These are phyloP conservation scores for Troglohyphantes excavatus DNA, from an alignment of 2,888 invertebrate species.

Conservation along the genomic window DNA sequence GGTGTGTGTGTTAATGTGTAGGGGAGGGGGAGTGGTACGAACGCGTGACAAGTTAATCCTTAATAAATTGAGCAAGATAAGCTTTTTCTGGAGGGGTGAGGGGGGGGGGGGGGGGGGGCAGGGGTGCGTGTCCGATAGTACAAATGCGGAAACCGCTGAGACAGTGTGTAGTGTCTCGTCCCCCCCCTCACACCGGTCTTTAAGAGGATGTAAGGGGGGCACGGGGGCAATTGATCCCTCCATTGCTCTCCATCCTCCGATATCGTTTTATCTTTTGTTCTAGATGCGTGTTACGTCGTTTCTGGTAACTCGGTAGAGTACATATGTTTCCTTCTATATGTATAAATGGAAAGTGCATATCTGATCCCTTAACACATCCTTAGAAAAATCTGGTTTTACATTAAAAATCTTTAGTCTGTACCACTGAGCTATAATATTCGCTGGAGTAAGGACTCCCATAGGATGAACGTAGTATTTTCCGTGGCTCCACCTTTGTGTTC, in stretches of 20 bases:
- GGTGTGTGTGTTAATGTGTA: constrained; percentile 61
- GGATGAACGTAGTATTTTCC: too few relatives aligned
- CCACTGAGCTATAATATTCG: too few relatives aligned
- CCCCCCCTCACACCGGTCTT: constrained; percentile 37
- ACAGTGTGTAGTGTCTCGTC: not conserved
- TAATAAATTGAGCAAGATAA: constrained; percentile 80
- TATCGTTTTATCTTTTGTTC: not conserved
- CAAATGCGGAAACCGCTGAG: constrained; percentile 77
- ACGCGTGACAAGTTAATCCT: constrained; percentile 79
- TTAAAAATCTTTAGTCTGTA: too few relatives aligned
- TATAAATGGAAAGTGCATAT: too few relatives aligned
- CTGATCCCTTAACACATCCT: too few relatives aligned
- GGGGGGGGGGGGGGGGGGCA: constrained; percentile 82
- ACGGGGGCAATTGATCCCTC: constrained; percentile 65
- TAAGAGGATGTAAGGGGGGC: constrained; percentile 63
- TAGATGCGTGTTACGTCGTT: too few relatives aligned
- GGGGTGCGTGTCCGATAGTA: constrained; percentile 61
- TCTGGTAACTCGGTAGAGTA: too few relatives aligned
- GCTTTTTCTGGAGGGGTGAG: constrained; percentile 82
- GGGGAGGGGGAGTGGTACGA: constrained; percentile 35
- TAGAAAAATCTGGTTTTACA: too few relatives aligned
- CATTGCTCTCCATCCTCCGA: not conserved
- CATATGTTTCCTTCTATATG: too few relatives aligned
- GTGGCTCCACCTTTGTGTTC: too few relatives aligned
- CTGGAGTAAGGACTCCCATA: too few relatives aligned